Conservation (phyloP, 2,797 vertebrate species). For the Vultur gryphus region DNA sequence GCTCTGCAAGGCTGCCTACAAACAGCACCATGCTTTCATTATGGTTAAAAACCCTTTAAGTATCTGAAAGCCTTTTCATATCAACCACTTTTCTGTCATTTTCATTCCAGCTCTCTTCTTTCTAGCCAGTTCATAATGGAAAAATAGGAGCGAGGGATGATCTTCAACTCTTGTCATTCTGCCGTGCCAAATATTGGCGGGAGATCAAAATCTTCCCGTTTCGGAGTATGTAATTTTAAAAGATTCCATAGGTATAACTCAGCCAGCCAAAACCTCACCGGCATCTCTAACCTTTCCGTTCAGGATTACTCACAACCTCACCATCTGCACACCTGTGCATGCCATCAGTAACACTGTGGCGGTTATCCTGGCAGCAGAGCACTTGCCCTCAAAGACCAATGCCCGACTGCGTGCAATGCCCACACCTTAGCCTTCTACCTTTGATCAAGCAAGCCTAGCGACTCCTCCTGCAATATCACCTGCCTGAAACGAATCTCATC, state of each 20-base stretch:
- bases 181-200: accelerated
- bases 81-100: not conserved
- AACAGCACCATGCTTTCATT: not conserved
- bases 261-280: not conserved
- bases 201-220: not conserved
- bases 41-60: not conserved
- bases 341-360: accelerated
- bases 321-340: not conserved
- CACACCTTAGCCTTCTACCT: not conserved
- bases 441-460: not conserved
- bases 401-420: not conserved
- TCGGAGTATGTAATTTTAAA: not conserved
- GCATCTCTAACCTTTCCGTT: not conserved
- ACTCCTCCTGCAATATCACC: not conserved
- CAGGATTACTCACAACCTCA: not conserved
- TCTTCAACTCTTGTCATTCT: not conserved
- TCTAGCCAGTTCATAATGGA: not conserved
- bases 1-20: not conserved
- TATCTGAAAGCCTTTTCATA: not conserved
- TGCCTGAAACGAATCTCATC: not conserved
- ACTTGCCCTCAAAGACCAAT: accelerated
- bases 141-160: accelerated
- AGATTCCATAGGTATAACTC: not conserved
- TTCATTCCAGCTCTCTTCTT: not conserved
- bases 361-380: accelerated